Evolutionary conservation across 1,140 invertebrate genomes (phyloP).

Genomic region (Lysiphlebus fabarum): DNA sequence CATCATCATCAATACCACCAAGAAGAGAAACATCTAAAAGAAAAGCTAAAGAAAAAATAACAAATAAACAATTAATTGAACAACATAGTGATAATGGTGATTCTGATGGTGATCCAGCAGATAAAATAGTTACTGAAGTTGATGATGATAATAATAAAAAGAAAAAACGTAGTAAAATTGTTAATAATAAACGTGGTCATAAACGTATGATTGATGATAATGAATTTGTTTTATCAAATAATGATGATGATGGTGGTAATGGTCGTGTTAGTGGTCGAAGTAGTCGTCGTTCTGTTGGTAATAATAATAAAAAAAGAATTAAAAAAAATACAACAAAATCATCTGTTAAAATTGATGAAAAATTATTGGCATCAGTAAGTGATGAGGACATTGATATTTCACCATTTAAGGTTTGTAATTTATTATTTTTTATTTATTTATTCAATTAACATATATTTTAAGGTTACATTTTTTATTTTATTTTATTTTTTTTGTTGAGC

Average conservation of each 20-base stretch:
- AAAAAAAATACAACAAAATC: constrained; percentile 34
- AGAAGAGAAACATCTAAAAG: constrained; percentile 63
- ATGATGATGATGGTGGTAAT: no score
- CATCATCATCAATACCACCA: constrained; percentile 48
- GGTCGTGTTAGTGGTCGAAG: constrained; percentile 36
- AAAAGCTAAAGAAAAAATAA: constrained; percentile 64
- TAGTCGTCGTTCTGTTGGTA: constrained; percentile 33
- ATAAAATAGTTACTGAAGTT: constrained; percentile 46
- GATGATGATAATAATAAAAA: constrained; percentile 47
- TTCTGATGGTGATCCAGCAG: constrained; percentile 69
- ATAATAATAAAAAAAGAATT: constrained; percentile 41
- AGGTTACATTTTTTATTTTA: constrained; percentile 9
- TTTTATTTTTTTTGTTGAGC: background rate
- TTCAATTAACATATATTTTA: background rate
- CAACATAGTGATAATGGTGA: constrained; percentile 56
- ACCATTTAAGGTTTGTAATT: constrained; percentile 45
- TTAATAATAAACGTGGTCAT: constrained; percentile 41
- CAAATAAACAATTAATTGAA: constrained; percentile 49
- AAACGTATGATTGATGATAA: constrained; percentile 41
- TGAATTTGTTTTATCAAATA: no score
- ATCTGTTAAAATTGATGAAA: constrained; percentile 45
- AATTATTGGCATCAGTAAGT: constrained; percentile 41
- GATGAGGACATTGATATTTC: constrained; percentile 52
- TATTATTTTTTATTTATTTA: constrained; percentile 13
- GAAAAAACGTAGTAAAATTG: constrained; percentile 45